Base-by-base conservation (phyloP, 2,888 invertebrate species). In the Dicyrtoma fusca region DNA sequence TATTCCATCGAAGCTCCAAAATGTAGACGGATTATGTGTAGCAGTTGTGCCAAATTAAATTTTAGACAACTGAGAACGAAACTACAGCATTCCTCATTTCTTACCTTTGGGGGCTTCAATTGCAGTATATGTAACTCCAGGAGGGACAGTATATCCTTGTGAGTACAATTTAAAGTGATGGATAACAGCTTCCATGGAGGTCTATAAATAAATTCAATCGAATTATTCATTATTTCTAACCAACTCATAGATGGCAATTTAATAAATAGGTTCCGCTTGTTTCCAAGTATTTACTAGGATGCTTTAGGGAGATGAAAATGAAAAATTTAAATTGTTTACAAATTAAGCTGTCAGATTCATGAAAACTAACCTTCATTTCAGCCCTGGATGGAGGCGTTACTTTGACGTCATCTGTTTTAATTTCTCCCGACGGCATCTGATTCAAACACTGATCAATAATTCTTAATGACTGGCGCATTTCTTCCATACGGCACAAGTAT, bases 391-490 rank as follows among this genome's bases (percentile, higher is more conserved):
- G 99, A 8, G 97, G 92, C 0, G 92, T 89, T 1, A 99, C 87
- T 85, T 99, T 99, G 51, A 92, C 91, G 84, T 99, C 99, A 82
- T 99, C 99, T 0, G 93, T 91, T 84, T 92, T 93, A 44, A 98
- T 86, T 85, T 97, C 97, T 0, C 97, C 98, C 0, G 90, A 82
- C 0, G 99, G 99, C 97, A 99, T 99, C 85, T 97, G 88, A 85
- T 99, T 98, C 72, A 99, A 85, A 82, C 98, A 98, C 84, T 99
- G 98, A 71, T 93, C 90, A 69, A 99, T 94, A 81, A 99, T 97
- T 74, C 91, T 88, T 64, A 98, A 84, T 0, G 95, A 96, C 83
- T 99, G 95, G 44, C 99, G 88, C 98, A 99, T 95, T 85, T 95
- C 95, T 81, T 92, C 92, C 4, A 94, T 82, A n/a, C 94, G 91